Conservation (phyloP, 2,888 invertebrate species). For the Andrena marginata region DNA sequence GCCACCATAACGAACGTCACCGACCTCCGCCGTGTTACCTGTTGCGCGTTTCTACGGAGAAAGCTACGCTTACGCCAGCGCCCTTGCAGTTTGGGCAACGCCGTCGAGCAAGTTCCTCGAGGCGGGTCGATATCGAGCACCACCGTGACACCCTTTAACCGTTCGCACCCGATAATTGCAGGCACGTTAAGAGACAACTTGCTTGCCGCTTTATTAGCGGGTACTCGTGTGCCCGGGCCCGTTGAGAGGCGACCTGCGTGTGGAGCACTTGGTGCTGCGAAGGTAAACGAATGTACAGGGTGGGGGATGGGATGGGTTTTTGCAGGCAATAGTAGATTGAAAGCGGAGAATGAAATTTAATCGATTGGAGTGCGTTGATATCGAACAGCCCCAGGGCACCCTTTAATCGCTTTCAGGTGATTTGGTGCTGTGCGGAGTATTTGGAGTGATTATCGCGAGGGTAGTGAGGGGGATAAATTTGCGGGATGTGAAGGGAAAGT, state of each 20-base stretch:
- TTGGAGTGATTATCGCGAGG: too few species aligned
- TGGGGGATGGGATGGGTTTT: background rate
- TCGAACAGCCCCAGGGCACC: too few species aligned
- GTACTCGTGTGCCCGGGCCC: background rate
- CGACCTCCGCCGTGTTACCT: slow-evolving; percentile 32
- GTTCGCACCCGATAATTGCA: background rate
- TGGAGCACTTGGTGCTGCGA: background rate
- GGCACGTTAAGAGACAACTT: slow-evolving; percentile 6
- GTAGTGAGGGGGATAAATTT: too few species aligned
- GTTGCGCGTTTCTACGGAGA: slow-evolving; percentile 32
- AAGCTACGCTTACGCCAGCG: background rate
- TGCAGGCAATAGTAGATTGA: too few species aligned
- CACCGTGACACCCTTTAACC: background rate
- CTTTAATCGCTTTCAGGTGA: too few species aligned
- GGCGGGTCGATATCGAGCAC: slow-evolving; percentile 30
- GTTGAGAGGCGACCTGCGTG: background rate
- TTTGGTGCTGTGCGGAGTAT: too few species aligned
- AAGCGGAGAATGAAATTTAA: too few species aligned
- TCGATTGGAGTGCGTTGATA: too few species aligned
- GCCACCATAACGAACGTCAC: background rate
- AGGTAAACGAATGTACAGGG: background rate
- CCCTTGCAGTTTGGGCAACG: background rate
- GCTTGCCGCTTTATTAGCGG: slow-evolving; percentile 2
- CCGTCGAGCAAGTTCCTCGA: slow-evolving; percentile 10
- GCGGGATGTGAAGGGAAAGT: too few species aligned